phyloP scores from a whole-genome alignment of 1,140 invertebrate genomes.

The Drosophila tani region DNA sequence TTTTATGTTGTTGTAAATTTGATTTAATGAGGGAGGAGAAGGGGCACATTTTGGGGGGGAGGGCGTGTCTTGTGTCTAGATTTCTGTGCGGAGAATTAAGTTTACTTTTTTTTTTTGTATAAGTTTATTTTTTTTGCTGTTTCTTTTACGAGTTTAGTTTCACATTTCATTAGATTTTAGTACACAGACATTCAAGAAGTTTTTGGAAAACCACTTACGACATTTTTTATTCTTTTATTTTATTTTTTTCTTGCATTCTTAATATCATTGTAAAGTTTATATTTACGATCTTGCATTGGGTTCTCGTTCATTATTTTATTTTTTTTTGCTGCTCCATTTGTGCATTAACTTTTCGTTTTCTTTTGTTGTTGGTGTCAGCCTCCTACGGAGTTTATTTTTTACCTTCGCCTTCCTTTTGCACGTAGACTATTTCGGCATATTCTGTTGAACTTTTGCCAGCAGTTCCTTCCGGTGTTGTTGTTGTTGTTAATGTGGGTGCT shows the following conservation, averaged over 20 bases:
- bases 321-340: slow-evolving; percentile 30
- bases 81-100: slow-evolving; percentile 65
- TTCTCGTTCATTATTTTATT: slow-evolving; percentile 28
- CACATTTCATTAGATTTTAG: slow-evolving; percentile 71
- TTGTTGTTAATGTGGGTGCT: slow-evolving; percentile 63
- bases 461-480: slow-evolving; percentile 53
- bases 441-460: slow-evolving; percentile 86
- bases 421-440: slow-evolving; percentile 88
- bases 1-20: slow-evolving; percentile 70
- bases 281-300: slow-evolving; percentile 63
- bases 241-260: slow-evolving; percentile 42
- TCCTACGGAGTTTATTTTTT: slow-evolving; percentile 67
- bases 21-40: slow-evolving; percentile 64
- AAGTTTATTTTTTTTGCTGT: slow-evolving; percentile 45
- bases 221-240: slow-evolving; percentile 23
- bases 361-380: slow-evolving; percentile 49
- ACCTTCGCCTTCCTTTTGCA: slow-evolving; percentile 69
- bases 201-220: slow-evolving; percentile 77
- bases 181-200: slow-evolving; percentile 77
- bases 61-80: slow-evolving; percentile 51
- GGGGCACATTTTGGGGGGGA: slow-evolving; percentile 36
- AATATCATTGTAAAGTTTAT: slow-evolving; percentile 51
- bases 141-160: slow-evolving; percentile 46
- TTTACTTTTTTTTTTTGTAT: slow-evolving; percentile 38
- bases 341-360: slow-evolving; percentile 28